Evolutionary conservation across 2,113 vertebrate genomes (phyloP).

Genomic region (Ibidorhyncha struthersii): DNA sequence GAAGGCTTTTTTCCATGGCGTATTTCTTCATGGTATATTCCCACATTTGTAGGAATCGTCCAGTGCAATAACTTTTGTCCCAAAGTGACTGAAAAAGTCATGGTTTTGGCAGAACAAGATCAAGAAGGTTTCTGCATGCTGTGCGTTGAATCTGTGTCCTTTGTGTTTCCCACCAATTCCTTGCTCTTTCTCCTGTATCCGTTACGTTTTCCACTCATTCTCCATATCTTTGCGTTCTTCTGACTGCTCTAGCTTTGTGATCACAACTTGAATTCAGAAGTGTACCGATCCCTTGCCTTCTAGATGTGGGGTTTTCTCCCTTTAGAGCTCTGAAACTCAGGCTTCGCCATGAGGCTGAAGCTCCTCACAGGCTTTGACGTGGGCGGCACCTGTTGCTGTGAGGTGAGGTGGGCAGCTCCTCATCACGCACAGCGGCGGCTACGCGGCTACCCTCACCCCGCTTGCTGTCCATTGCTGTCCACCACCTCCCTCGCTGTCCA

Average conservation of each 20-base stretch:
- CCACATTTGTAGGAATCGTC: background rate
- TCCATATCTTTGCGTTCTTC: no score
- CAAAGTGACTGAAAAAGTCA: background rate
- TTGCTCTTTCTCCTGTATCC: background rate
- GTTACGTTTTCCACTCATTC: background rate
- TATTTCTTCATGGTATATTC: background rate
- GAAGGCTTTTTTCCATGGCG: background rate
- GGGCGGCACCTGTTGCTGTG: fast-evolving
- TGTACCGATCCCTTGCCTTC: background rate
- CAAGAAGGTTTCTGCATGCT: background rate
- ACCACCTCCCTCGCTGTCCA: no score
- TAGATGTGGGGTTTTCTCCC: fast-evolving
- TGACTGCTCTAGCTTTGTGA: background rate
- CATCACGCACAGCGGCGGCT: no score
- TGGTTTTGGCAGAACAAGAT: background rate
- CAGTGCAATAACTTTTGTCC: background rate
- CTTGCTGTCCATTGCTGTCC: background rate
- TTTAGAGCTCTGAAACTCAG: background rate
- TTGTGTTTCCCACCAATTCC: background rate
- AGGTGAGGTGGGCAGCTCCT: no score
- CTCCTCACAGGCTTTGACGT: background rate
- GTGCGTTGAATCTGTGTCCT: background rate
- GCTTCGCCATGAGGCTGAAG: background rate
- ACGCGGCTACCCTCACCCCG: no score
- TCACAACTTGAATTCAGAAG: background rate